Evolutionary conservation across 2,797 vertebrate species (phyloP).

Genomic region (Microctenopoma steveboyesi): DNA sequence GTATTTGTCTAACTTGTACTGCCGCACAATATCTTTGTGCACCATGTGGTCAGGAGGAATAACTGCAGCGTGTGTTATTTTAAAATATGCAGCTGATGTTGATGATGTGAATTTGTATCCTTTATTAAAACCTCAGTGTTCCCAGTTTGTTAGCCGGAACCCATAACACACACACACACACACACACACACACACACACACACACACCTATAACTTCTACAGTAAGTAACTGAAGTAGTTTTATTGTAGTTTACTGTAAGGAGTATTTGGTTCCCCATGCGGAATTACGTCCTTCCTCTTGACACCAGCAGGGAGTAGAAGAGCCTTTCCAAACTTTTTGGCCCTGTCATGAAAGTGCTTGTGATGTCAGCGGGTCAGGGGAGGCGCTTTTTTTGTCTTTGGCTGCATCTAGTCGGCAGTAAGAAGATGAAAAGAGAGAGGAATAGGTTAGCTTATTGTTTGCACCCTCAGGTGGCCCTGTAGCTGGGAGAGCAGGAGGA

Average conservation of each 20-base stretch:
- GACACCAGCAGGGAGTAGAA: constrained; percentile 64
- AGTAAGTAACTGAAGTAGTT: not conserved
- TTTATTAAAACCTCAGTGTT: no score
- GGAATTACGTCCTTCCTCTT: not conserved
- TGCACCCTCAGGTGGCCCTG: not conserved
- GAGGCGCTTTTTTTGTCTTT: constrained; percentile 20
- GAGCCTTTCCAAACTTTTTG: not conserved
- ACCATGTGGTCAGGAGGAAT: no score
- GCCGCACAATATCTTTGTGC: no score
- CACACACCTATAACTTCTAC: no score
- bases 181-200: no score
- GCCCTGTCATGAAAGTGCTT: not conserved
- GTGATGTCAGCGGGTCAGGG: constrained; percentile 40
- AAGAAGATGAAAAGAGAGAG: not conserved
- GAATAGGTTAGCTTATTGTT: constrained; percentile 6
- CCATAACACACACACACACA: no score
- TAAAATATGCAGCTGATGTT: no score
- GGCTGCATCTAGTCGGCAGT: constrained; percentile 15
- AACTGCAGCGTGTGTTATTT: no score
- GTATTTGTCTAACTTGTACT: no score
- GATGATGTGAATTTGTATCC: no score
- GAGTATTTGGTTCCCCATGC: no score
- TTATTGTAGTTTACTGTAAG: not conserved
- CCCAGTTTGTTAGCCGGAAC: no score
- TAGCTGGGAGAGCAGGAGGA: constrained; percentile 12